Evolutionary conservation across 2,888 invertebrate species (phyloP).

Genomic region (Emmelina monodactyla): DNA sequence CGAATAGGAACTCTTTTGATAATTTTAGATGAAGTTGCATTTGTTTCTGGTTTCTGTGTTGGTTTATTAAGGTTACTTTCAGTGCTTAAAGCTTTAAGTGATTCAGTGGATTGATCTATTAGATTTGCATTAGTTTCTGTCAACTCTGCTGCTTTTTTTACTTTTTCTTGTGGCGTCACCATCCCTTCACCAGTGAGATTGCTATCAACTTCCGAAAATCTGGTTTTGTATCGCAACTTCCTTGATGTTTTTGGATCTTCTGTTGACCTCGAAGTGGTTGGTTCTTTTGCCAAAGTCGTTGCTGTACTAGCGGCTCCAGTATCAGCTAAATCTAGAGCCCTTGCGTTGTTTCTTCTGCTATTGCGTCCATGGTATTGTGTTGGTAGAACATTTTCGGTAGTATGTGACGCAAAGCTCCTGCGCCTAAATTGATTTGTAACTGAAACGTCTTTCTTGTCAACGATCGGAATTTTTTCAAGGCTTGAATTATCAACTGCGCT

Average conservation of each 20-base stretch:
- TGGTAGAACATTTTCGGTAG: slow-evolving; percentile 25
- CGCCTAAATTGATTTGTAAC: slow-evolving; percentile 32
- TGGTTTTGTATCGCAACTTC: slow-evolving; percentile 42
- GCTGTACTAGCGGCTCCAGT: slow-evolving; percentile 47
- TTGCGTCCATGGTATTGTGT: slow-evolving; percentile 32
- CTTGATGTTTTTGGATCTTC: slow-evolving; percentile 35
- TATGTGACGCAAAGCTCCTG: slow-evolving; percentile 30
- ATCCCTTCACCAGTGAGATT: slow-evolving; percentile 49
- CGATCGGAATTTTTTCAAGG: slow-evolving; percentile 32
- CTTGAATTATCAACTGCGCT: slow-evolving; percentile 32
- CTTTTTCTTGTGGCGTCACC: slow-evolving; percentile 29
- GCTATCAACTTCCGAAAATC: slow-evolving; percentile 41
- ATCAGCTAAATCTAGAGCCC: slow-evolving; percentile 34
- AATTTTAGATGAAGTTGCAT: slow-evolving; percentile 33
- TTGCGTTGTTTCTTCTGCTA: slow-evolving; percentile 29
- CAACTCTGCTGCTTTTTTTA: slow-evolving; percentile 46
- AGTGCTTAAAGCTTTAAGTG: slow-evolving; percentile 25
- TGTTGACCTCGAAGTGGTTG: slow-evolving; percentile 33
- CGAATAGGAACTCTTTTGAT: slow-evolving; percentile 35
- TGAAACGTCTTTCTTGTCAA: slow-evolving; percentile 25
- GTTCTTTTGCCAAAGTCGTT: slow-evolving; percentile 33
- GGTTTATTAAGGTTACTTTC: slow-evolving; percentile 21
- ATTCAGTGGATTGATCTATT: slow-evolving; percentile 26
- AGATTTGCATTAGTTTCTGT: slow-evolving; percentile 41
- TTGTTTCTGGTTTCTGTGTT: slow-evolving; percentile 25